Evolutionary conservation across 2,888 invertebrate species (phyloP), one percentile per base, ranked within the genome.

Genomic region (Dicycla oo): DNA sequence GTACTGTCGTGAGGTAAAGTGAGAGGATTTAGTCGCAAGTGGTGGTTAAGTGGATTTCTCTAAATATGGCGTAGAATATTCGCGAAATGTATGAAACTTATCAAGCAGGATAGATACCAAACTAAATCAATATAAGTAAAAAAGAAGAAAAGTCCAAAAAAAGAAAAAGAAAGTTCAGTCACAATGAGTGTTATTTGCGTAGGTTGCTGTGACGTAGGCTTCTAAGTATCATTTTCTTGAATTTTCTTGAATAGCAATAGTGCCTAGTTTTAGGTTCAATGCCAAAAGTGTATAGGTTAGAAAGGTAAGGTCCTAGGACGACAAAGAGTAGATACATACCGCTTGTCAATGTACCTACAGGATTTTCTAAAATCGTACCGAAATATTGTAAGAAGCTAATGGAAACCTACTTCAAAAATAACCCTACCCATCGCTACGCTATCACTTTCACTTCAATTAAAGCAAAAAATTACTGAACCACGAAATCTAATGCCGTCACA

Each of bases 1-100:
- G 89, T 86, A 89, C 88, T 72, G 78, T 70, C 78, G 79, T 63
- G 79, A 61, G 70, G 80, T 81, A 75, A 86, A 87, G 83, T 68
- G 75, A 66, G 54, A 75, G 58, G 43, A 63, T 71, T 60, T 30
- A n/a, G 49, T 71, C 53, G 51, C 49, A 40, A 81, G 56, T 65
- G 69, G 30, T 23, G 5, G 18, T n/a, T 77, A 54, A 72, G 54
- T 69, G 49, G 53, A 53, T 72, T 72, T 62, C 49, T 43, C 30
- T 23, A 56, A 75, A 62, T 57, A 57, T 62, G 23, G 13, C 53
- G 45, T 34, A 51, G 49, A 51, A 51, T 57, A 71, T 58, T 71
- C 49, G 49, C 26, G 23, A 62, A 18, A 49, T 49, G n/a, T 30
- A n/a, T 15, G n/a, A 23, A 30, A 13, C n/a, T 10, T 30, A 47